These are phyloP conservation scores for Lanius collurio DNA, from an alignment of 2,113 vertebrate genomes.

Conservation along the genomic window DNA sequence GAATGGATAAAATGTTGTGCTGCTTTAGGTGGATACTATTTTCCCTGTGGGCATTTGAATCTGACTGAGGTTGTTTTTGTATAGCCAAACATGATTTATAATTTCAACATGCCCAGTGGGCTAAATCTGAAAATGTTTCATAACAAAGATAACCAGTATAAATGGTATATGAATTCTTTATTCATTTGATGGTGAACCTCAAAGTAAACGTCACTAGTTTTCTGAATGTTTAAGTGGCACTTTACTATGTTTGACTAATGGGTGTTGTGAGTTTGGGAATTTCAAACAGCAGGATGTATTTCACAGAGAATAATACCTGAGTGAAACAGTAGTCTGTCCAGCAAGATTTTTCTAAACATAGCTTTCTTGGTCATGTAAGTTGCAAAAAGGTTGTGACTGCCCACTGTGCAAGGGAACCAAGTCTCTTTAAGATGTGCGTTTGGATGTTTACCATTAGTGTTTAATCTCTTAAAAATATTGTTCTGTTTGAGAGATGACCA, in stretches of 20 bases:
- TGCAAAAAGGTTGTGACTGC: background rate
- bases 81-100: constrained; percentile 49
- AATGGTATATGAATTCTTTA: constrained; percentile 3
- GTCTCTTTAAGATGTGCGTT: background rate
- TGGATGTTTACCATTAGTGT: background rate
- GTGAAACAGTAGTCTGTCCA: background rate
- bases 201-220: constrained; percentile 52
- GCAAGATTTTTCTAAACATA: background rate
- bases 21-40: constrained; percentile 17
- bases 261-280: constrained; percentile 45
- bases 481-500: background rate
- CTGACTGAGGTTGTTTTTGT: constrained; percentile 44
- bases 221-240: constrained; percentile 49
- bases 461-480: background rate
- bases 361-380: background rate
- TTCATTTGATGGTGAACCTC: constrained; percentile 50
- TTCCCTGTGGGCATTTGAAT: constrained; percentile 42
- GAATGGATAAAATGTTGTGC: constrained; percentile 14
- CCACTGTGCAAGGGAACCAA: background rate
- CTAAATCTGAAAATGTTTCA: constrained; percentile 65
- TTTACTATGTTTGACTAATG: constrained; percentile 62
- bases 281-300: constrained; percentile 57
- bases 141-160: constrained; percentile 64
- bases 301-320: background rate
- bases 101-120: constrained; percentile 67